phyloP scores from a whole-genome alignment of 30 jellyfish, hydroid and myxozoan genomes.

The Euphysa ruthae region DNA sequence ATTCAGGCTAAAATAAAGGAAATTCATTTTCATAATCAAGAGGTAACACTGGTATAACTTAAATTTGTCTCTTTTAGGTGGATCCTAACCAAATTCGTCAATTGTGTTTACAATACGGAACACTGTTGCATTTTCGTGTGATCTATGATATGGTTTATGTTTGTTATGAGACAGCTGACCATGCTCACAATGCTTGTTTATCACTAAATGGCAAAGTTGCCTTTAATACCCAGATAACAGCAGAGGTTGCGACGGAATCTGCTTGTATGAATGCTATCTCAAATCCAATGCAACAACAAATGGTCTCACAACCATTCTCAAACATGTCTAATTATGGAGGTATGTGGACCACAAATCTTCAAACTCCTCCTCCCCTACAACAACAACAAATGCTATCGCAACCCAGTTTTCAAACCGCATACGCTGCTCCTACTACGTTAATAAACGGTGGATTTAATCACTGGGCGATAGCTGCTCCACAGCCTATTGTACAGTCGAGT shows the following conservation, averaged over 20 bases:
- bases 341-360: conserved; percentile 13
- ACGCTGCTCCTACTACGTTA: conserved; percentile 6
- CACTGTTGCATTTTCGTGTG: conserved; percentile 36
- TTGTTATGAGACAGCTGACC: conserved; percentile 47
- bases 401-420: conserved; percentile 15
- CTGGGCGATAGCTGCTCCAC: conserved; percentile 19
- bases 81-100: conserved; percentile 49
- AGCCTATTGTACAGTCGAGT: not conserved
- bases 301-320: conserved; percentile 6
- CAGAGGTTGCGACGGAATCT: conserved; percentile 47
- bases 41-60: too few relatives aligned
- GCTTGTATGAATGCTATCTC: conserved; percentile 20
- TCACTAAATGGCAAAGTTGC: conserved; percentile 52
- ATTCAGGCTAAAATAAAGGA: too few relatives aligned
- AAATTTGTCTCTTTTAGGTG: too few relatives aligned
- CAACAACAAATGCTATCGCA: conserved; percentile 7
- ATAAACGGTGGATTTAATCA: conserved; percentile 35
- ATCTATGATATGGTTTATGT: conserved; percentile 38
- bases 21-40: too few relatives aligned
- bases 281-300: conserved; percentile 8
- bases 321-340: conserved; percentile 21
- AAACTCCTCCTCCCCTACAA: conserved; percentile 13
- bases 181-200: conserved; percentile 63
- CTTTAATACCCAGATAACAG: conserved; percentile 47
- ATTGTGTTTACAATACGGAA: conserved; percentile 64